Base-by-base conservation (phyloP, 2,113 vertebrate species). In the Rutilus rutilus region DNA sequence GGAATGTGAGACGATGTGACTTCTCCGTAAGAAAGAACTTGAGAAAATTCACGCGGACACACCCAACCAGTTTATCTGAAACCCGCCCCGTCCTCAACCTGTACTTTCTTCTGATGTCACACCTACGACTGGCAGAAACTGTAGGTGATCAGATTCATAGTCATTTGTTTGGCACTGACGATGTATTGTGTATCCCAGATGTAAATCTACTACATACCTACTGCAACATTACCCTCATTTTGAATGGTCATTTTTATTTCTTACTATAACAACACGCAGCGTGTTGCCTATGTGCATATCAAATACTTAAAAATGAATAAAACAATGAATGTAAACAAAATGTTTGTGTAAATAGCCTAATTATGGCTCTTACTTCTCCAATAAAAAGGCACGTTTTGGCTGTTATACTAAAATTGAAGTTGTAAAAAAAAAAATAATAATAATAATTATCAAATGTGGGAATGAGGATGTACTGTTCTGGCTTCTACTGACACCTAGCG, bases 41-140 rank as follows among this genome's bases (percentile, higher is more conserved):
- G 80, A 75, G 39, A 84, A 65, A 85, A 45, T 79, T 50, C 45
- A 76, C 64, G 42, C 30, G 50, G 87, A 85, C 88, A 89, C 88
- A 85, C 88, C 88, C 86, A 59, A 59, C 5, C 65, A 6, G 19
- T 73, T 73, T 42, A 62, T 62, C 77, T 11, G 33, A 42, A 39
- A 6, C 57, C 36, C 33, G 57, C 77, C 77, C 77, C 14, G 23
- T 6, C 47, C 15, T 30, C n/a, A 65, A 65, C 78, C 78, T 81
- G 78, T 45, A 14, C 54, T 21, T 19, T 57, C 57, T 15, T n/a
- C 60, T 33, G 42, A 23, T 25, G 25, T 52, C 39, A 64, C 65
- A 23, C 39, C 39, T 59, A 15, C 30, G 9, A 30, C 8, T 36
- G 65, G 5, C 6, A 27, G 27, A 69, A 12, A 65, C 62, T 27